Base-by-base conservation (phyloP, 2,888 invertebrate genomes). In the Brachyptera risi region DNA sequence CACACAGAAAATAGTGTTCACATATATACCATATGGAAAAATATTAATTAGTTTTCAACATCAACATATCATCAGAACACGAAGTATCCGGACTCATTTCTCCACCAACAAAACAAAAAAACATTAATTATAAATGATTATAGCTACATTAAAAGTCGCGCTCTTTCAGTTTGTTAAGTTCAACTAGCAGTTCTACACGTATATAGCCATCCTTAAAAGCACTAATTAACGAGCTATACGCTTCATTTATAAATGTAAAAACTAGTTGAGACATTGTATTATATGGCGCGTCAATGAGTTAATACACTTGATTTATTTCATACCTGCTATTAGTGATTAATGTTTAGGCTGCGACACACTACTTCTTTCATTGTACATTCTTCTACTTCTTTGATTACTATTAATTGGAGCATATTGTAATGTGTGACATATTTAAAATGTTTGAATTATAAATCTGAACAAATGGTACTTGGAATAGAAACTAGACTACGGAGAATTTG, bases 401-500 rank as follows among this genome's bases (percentile, higher is more conserved):
- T 19, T 44, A 44, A 44, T 44, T 44, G 44, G 44, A 17, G 5
- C 44, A 44, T 21, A 44, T 44, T 19, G 19, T 17, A 11, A 44
- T 17, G 44, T 44, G 44, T 44, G 44, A 21, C 44, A 44, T 44
- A 19, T 44, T 44, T 44, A 19, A n/a, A 3, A 38, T 5, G 44
- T 19, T 3, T 44, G 17, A 19, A 44, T 44, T 44, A 21, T 11
- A 44, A 44, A 19, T 21, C 17, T 44, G 21, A 44, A 4, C 44
- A 44, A 44, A 44, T 40, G 11, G 19, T 44, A 44, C 44, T 11
- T 19, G 44, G 44, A 44, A 44, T 19, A 17, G 44, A 44, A 44
- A 44, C 44, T 44, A 19, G 44, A 11, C 40, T 38, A 38, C n/a
- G n/a, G n/a, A n/a, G n/a, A n/a, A n/a, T n/a, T n/a, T n/a, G n/a